Conservation (phyloP, 2,888 invertebrate species). For the Heliconius ismenius region DNA sequence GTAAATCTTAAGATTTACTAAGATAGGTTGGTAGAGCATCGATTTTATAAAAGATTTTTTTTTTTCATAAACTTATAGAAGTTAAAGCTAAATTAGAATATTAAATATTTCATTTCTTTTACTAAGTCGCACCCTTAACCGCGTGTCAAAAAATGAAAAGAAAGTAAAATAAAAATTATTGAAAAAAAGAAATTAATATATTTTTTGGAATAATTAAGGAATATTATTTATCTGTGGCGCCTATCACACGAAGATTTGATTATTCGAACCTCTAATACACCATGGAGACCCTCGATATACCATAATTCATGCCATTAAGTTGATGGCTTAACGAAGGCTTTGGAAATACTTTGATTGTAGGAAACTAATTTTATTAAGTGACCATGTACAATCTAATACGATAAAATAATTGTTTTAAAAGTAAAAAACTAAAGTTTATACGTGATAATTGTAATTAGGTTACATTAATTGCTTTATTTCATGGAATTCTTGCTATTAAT, state of each 20-base stretch:
- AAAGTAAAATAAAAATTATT: no score
- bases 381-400: constrained; percentile 43
- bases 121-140: no score
- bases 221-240: constrained; percentile 54
- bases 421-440: background rate
- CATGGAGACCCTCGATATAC: constrained; percentile 57
- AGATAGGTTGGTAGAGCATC: no score
- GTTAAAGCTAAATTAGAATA: no score
- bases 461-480: constrained; percentile 35
- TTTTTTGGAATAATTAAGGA: background rate
- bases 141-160: background rate
- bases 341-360: constrained; percentile 41
- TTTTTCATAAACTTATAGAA: no score
- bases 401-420: constrained; percentile 36
- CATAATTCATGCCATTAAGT: constrained; percentile 47
- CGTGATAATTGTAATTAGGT: constrained; percentile 30
- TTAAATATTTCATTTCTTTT: no score
- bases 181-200: no score
- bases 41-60: no score
- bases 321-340: constrained; percentile 45
- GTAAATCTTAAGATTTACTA: no score
- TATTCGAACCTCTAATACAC: constrained; percentile 47
- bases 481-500: background rate
- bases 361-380: constrained; percentile 46
- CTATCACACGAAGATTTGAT: constrained; percentile 63